Evolutionary conservation across 1,140 invertebrate genomes (phyloP), one percentile per base, ranked within the genome.

Genomic region (Drosophila nannoptera): DNA sequence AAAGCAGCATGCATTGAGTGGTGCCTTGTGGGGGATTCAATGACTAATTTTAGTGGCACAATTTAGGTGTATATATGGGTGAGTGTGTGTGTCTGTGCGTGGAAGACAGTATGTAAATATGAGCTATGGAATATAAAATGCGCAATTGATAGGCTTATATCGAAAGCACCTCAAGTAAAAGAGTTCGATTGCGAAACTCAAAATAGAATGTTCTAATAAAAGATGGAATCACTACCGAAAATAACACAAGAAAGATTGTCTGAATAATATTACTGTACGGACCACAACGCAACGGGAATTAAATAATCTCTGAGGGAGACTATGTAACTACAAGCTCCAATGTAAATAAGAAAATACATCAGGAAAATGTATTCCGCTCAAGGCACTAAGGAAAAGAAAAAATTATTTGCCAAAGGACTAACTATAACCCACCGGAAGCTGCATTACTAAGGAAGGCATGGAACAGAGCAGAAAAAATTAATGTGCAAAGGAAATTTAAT

Each of bases 41-140:
- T 38, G 52, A 50, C 45, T 83, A 80, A 83, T 84, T 83, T 83
- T 76, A 80, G 78, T 83, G 61, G 46, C 76, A 83, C 73, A 59
- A 76, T 67, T 65, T 69, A 64, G 54, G 29, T 45, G 54, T 12
- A 43, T 32, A 29, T 36, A 54, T 32, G 60, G 7, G n/a, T 22
- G 43, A 40, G 32, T 45, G 38, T 54, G 52, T 62, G 52, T 53
- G 49, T 50, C n/a, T 66, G 38, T 50, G 55, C 33, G 12, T 22
- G 16, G 5, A 9, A 22, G 6, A 45, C 14, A 42, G 35, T 43
- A 66, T 36, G 35, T 63, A 35, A 55, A 69, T 64, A 45, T 55
- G 1, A 22, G 22, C 22, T 22, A 22, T 3, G 3, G 1, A 22
- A 22, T 56, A 38, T 67, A 61, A 52, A 66, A 33, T 49, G 14